phyloP scores from a whole-genome alignment of 2,888 invertebrate genomes.

The Ametastegia equiseti region DNA sequence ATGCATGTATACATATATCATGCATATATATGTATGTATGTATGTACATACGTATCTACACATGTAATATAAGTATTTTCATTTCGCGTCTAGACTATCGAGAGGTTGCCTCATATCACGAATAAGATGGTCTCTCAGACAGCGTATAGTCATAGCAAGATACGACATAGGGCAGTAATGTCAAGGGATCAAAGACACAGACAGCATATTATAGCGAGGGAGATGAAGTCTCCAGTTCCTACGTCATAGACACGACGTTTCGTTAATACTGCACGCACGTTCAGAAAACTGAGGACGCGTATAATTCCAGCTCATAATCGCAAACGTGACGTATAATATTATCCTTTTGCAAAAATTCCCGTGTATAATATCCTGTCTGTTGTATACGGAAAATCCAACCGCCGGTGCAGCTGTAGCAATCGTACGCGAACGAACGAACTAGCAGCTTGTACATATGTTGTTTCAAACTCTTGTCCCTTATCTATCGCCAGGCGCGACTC shows the following conservation, averaged over 20 bases:
- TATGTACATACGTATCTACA: too few relatives aligned
- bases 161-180: constrained; percentile 44
- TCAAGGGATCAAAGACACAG: constrained; percentile 47
- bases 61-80: background rate
- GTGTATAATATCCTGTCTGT: background rate
- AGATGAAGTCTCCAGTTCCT: constrained; percentile 3
- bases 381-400: background rate
- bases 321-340: background rate
- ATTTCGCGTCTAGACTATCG: constrained; percentile 18
- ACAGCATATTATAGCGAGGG: background rate
- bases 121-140: constrained; percentile 5
- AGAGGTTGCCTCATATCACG: constrained; percentile 16
- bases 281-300: too few relatives aligned
- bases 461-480: constrained; percentile 20
- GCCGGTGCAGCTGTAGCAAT: background rate
- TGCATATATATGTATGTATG: too few relatives aligned
- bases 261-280: too few relatives aligned
- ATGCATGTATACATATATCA: too few relatives aligned
- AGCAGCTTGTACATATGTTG: constrained; percentile 9
- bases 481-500: constrained; percentile 5
- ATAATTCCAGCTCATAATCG: too few relatives aligned
- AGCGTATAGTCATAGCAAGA: constrained; percentile 13
- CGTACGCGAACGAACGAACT: background rate
- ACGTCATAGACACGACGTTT: background rate
- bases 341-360: constrained; percentile 4